A percentile compares a stretch with the other conserved stretches of the same genome.
Evolutionary conservation across 2,888 invertebrate genomes (phyloP).

Genomic region (Dasysyrphus tricinctus): DNA sequence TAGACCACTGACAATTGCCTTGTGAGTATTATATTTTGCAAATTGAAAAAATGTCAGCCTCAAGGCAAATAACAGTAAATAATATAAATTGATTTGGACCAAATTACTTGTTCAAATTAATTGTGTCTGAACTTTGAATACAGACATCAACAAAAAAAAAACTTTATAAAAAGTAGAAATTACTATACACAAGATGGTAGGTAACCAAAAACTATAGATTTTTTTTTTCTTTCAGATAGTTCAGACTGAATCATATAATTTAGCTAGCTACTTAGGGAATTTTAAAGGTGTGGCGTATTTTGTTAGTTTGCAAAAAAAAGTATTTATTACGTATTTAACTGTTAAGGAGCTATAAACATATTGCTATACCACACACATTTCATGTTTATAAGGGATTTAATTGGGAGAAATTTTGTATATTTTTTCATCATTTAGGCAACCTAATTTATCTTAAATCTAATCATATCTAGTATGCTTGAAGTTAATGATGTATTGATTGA

Average conservation of each 20-base stretch:
- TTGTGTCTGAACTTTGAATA: constrained; percentile 9
- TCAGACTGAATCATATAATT: neutral
- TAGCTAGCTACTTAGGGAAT: neutral
- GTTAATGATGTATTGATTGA: constrained; percentile 16
- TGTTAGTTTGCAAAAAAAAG: neutral
- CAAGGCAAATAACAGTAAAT: constrained; percentile 6
- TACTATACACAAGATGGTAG: neutral
- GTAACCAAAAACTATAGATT: neutral
- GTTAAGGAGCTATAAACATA: neutral
- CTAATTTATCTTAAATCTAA: constrained; percentile 21
- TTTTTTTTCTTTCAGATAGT: neutral
- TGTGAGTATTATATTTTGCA: constrained; percentile 1
- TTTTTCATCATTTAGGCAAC: neutral
- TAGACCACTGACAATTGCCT: constrained; percentile 18
- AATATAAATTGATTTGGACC: constrained; percentile 14
- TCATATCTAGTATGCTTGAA: neutral
- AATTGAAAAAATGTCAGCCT: constrained; percentile 17
- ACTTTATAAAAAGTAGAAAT: neutral
- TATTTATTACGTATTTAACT: constrained; percentile 2
- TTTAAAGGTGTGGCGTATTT: neutral
- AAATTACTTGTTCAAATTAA: constrained; percentile 19
- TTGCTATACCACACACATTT: neutral
- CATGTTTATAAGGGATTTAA: neutral
- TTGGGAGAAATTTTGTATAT: neutral
- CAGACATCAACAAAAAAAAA: neutral